Percentiles rank a stretch among this genome's conserved stretches.
Evolutionary conservation across 2,797 vertebrate genomes (phyloP).

Genomic region (Girardinus metallicus): DNA sequence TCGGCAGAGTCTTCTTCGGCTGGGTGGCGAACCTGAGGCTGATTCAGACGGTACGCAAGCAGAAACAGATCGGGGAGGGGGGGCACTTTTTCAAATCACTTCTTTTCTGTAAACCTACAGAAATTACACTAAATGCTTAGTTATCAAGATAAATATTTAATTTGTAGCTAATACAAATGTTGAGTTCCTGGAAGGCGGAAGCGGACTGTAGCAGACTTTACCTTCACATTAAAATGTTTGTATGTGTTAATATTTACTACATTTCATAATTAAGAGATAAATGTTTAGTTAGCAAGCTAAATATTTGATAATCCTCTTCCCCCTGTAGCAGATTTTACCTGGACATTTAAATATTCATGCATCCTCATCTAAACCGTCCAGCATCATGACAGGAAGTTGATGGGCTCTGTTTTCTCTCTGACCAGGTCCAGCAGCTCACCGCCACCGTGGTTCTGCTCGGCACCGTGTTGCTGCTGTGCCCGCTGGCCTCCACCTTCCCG

Average conservation of each 20-base stretch:
- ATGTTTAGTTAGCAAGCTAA: too few species aligned
- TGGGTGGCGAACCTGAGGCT: constrained; percentile 81
- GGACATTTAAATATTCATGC: not conserved
- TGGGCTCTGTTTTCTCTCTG: not conserved
- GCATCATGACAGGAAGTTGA: not conserved
- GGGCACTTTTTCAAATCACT: not conserved
- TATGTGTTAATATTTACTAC: too few species aligned
- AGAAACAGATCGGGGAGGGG: not conserved
- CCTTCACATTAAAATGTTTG: too few species aligned
- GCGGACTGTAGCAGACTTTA: too few species aligned
- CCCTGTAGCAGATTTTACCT: not conserved
- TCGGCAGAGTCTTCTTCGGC: constrained; percentile 78
- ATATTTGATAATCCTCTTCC: too few species aligned
- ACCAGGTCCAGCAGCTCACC: constrained; percentile 74
- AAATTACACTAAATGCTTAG: not conserved
- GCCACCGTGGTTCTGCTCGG: constrained; percentile 72
- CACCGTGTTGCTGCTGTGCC: constrained; percentile 75
- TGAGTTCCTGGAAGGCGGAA: too few species aligned
- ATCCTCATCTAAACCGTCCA: not conserved
- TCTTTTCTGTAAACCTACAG: not conserved
- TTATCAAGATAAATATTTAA: too few species aligned
- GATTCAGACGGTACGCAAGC: constrained; percentile 56
- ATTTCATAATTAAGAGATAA: too few species aligned
- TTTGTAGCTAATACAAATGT: too few species aligned
- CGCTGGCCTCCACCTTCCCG: constrained; percentile 72